Conservation (phyloP, 2,888 invertebrate species). For the Platerodrilus igneus region DNA sequence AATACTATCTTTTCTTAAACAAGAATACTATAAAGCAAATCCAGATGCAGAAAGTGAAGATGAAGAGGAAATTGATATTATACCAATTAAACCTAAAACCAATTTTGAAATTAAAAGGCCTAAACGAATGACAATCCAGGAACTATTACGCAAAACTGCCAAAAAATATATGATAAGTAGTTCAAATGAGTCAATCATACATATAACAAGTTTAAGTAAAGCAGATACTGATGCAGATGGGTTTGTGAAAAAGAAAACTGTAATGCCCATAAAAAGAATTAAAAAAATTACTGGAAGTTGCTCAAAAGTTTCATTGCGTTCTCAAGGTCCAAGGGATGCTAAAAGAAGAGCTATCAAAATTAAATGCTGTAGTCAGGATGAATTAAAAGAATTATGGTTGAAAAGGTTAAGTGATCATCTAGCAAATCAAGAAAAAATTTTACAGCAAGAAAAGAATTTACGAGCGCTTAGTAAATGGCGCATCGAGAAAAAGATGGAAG, state of each 20-base stretch:
- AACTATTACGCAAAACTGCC: conserved; percentile 17
- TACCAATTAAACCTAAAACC: conserved; percentile 2
- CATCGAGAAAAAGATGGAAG: conserved; percentile 35
- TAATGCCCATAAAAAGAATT: conserved; percentile 18
- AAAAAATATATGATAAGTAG: neutral
- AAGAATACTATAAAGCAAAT: conserved; percentile 31
- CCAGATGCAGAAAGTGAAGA: conserved; percentile 7
- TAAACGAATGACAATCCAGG: conserved; percentile 15
- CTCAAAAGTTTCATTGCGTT: conserved; percentile 46
- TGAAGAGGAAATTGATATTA: conserved; percentile 18
- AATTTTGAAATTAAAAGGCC: neutral
- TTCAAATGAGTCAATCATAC: conserved; percentile 11
- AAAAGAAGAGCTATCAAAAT: conserved; percentile 33
- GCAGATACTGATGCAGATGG: no score
- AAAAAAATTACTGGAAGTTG: conserved; percentile 37
- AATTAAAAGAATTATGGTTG: conserved; percentile 51
- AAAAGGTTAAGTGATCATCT: conserved; percentile 56
- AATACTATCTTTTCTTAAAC: conserved; percentile 37
- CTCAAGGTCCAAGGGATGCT: conserved; percentile 45
- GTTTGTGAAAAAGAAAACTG: no score
- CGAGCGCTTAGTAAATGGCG: conserved; percentile 56
- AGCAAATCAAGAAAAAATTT: conserved; percentile 51
- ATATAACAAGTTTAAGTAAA: conserved; percentile 17
- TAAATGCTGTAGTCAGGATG: conserved; percentile 45
- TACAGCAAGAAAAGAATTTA: conserved; percentile 59